Evolutionary conservation across 2,888 invertebrate genomes (phyloP), one percentile per base, ranked within the genome.

Genomic region (Caenorhabditis wallacei): DNA sequence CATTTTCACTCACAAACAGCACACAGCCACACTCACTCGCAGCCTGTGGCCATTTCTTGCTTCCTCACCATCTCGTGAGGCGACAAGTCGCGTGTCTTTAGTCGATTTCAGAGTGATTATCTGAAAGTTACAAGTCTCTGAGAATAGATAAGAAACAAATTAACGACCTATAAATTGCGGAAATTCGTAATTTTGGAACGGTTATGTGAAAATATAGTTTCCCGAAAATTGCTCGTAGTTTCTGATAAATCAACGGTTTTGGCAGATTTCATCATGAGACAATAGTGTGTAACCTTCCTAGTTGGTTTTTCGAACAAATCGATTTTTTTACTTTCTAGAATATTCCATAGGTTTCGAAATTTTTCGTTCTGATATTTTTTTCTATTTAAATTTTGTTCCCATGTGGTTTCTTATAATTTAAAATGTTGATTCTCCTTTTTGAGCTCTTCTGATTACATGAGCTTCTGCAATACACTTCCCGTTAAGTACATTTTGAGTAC

Each of bases 41-140:
- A 26, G 43, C 64, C 56, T 43, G 64, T 69, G 78, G 40, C 78
- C 69, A 79, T 70, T 70, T 64, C 78, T 79, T 79, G 54, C 59
- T 56, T 54, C 69, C 48, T 64, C 69, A 54, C 78, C 70, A 70
- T 70, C 68, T 76, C 76, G 68, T 76, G 76, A 76, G 66, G 57
- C 48, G 53, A 54, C 54, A 37, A 51, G 75, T 69, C 68, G 53
- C 69, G 76, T 69, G 76, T 16, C 61, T 70, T 63, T 56, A 40
- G 69, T 37, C 51, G 76, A 51, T 59, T 54, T 59, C 66, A 68
- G 59, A 24, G 24, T 43, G 56, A 26, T 48, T 35, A 63, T 63
- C 56, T 69, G 56, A 56, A 70, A 78, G 13, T 53, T 40, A 8
- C 1, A 8, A 37, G 16, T 18, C n/a, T 24, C 63, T 13, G 13